A percentile compares a stretch with the other conserved stretches of the same genome.
These are phyloP conservation scores for Sminthurides aquaticus DNA, from an alignment of 2,888 invertebrate species.

Conservation along the genomic window DNA sequence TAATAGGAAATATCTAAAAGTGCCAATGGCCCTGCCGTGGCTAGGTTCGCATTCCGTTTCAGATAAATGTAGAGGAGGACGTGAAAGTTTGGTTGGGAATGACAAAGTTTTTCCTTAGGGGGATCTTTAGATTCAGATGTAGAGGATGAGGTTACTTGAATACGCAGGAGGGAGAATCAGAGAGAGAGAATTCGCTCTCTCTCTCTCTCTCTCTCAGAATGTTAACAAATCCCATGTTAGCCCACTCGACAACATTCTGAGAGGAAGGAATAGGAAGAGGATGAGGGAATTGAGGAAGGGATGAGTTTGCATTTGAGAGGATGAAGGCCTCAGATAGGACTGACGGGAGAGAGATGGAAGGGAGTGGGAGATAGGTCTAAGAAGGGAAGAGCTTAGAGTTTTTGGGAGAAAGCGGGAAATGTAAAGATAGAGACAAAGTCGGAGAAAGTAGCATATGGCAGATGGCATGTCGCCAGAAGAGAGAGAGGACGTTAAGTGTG, in stretches of 20 bases:
- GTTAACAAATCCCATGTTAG: neutral
- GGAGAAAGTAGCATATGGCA: neutral
- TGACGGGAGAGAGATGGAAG: too few species aligned
- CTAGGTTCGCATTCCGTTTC: neutral
- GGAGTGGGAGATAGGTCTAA: too few species aligned
- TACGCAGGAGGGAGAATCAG: neutral
- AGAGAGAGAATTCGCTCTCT: neutral
- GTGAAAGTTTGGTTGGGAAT: neutral
- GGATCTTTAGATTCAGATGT: too few species aligned
- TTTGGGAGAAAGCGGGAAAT: too few species aligned
- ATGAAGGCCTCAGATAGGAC: neutral
- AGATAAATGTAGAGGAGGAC: neutral
- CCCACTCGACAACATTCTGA: neutral
- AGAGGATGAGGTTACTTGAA: neutral
- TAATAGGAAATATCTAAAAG: neutral
- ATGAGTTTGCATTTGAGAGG: neutral
- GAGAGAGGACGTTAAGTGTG: neutral
- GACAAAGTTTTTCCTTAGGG: neutral
- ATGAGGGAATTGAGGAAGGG: constrained; percentile 3
- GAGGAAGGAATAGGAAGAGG: neutral
- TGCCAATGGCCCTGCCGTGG: neutral
- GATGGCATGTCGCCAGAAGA: neutral
- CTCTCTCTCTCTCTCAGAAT: constrained; percentile 6
- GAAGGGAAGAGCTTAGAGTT: too few species aligned
- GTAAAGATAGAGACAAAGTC: too few species aligned